Base-by-base conservation (phyloP, 2,888 invertebrate species). In the Cryptosula pallasiana region DNA sequence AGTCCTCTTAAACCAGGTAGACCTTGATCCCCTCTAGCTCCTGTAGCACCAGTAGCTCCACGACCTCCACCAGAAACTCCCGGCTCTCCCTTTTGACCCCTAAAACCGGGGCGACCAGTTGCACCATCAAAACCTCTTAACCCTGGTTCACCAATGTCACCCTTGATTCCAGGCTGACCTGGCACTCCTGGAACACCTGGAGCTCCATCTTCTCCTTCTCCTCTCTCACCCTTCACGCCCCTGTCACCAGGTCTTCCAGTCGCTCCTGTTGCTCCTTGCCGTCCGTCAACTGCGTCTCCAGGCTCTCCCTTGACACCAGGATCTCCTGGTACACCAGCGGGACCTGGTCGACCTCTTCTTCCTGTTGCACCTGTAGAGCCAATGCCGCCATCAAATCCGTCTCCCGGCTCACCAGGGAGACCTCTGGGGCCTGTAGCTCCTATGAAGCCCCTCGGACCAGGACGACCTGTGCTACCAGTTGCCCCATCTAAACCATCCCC, bases 21-120 rank as follows among this genome's bases (percentile, higher is more conserved):
- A n/a, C 73, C 73, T 58, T 57, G 23, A 2, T 29, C 25, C 20
- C 73, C 73, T 3, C 54, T 20, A 25, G 13, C 72, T 27, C 73
- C 73, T 16, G 32, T 69, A 29, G 27, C 63, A 27, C 63, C 34
- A 72, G 34, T 35, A 69, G 58, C 72, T 23, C 34, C 58, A 20
- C n/a, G 23, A 13, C 63, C 72, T 16, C 58, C 58, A 9, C 35
- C 45, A n/a, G 69, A 23, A 13, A 70, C 72, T 25, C 76, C 71
- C 58, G 57, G 35, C 16, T 70, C 57, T 69, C 76, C 76, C 35
- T 69, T 25, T 58, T 69, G 71, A 32, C 76, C 76, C 16, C 72
- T 45, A 20, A 27, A n/a, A 20, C 76, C 76, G 35, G 74, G 32
- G 20, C 55, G 71, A 45, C 76, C 76, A 73, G 54, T 27, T 5